Conservation (phyloP, 2,888 invertebrate species). For the Parnassius orleans region DNA sequence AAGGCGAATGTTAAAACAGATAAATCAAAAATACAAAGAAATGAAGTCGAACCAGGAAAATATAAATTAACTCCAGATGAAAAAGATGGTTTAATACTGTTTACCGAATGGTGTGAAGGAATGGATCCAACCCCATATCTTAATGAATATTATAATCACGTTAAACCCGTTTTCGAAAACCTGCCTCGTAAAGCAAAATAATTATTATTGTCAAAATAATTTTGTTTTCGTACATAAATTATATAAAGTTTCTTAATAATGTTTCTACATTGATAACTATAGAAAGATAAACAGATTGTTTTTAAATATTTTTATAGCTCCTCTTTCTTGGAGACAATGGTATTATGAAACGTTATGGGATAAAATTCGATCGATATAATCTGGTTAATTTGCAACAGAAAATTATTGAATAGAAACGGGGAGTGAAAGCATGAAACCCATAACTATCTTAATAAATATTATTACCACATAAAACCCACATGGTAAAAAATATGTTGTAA, state of each 20-base stretch:
- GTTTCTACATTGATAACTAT: background rate
- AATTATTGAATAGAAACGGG: no score
- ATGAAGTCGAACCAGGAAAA: slow-evolving; percentile 43
- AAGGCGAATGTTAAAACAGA: slow-evolving; percentile 42
- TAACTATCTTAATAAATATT: no score
- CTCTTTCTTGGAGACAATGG: no score
- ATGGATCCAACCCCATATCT: slow-evolving; percentile 61
- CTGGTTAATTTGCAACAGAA: no score
- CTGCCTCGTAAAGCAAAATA: slow-evolving; percentile 35
- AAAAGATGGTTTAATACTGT: slow-evolving; percentile 56
- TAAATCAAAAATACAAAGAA: slow-evolving; percentile 40
- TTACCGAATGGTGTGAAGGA: slow-evolving; percentile 74
- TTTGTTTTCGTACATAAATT: background rate
- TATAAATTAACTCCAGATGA: slow-evolving; percentile 61
- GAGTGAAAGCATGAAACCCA: no score
- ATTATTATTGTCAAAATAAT: background rate
- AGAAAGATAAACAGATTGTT: no score
- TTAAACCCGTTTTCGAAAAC: slow-evolving; percentile 58
- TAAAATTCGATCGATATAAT: no score
- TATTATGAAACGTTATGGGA: no score
- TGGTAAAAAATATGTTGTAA: no score
- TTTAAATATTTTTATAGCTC: no score
- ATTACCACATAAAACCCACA: no score
- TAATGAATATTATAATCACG: slow-evolving; percentile 56
- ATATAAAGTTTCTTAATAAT: background rate